Evolutionary conservation across 2,797 vertebrate genomes (phyloP), one percentile per base, ranked within the genome.

Genomic region (Micrastur ruficollis): DNA sequence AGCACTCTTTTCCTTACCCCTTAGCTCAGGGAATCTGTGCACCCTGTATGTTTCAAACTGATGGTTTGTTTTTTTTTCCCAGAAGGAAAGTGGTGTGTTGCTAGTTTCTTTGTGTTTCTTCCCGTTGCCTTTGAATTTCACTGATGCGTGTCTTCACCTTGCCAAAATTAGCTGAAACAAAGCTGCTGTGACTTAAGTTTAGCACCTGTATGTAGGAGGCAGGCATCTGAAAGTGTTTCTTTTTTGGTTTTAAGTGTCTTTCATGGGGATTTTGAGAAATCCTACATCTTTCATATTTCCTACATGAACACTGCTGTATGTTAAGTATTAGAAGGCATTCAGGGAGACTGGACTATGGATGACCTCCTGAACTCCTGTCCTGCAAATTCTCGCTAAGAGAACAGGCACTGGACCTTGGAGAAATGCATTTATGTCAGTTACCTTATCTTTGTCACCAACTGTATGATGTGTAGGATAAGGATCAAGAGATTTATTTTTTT

Each of bases 281-380:
- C 26, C 11, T 27, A 0, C 2, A 2, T 49, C 8, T 40, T 61
- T 42, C 4, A 0, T 49, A 1, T 49, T 79, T 53, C 20, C 38
- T 42, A 1, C 2, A 0, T 36, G 25, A 36, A 25, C 6, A 1
- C 19, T 71, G 32, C 50, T 79, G 3, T 22, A 12, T 34, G 17
- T 49, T 26, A 68, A 52, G 16, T 53, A 12, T 27, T 34, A 16
- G 34, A 58, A 13, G 29, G 10, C 1, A 1, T 46, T 76, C 17
- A 16, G 40, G 36, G 53, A 67, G 46, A 9, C 2, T 2, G 4
- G 40, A 7, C 75, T 75, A 27, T 53, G 46, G 36, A 19, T 66
- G n/a, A 56, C 12, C n/a, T 61, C 34, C 25, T 72, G 62, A 83
- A 44, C 49, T 83, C 31, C 2, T 26, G 9, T 52, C 25, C 11